These are phyloP conservation scores for Metridium senile DNA, from an alignment of 92 coral and sea anemone species.

Conservation along the genomic window DNA sequence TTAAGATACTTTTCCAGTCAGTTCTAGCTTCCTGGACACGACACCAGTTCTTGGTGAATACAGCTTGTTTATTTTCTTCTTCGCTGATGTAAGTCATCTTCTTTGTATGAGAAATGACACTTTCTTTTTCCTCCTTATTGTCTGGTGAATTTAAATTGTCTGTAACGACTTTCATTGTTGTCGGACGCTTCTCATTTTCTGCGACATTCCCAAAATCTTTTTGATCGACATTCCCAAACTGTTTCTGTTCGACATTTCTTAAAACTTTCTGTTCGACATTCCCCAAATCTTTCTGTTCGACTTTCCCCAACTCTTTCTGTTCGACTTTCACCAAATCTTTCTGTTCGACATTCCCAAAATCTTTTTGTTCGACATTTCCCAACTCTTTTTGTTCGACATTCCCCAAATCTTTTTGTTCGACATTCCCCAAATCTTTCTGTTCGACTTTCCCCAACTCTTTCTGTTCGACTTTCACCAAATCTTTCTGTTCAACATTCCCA, in stretches of 20 bases:
- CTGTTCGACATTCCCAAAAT: background rate
- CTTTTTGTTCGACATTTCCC: background rate
- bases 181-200: background rate
- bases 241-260: background rate
- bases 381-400: too few species aligned
- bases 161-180: too few species aligned
- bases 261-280: background rate
- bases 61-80: background rate
- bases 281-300: background rate
- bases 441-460: too few species aligned
- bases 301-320: background rate
- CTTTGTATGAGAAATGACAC: background rate
- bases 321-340: background rate
- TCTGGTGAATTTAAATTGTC: background rate
- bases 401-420: background rate
- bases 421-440: background rate
- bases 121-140: background rate
- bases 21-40: slow-evolving; percentile 73
- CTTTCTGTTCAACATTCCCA: background rate
- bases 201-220: background rate
- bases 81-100: background rate
- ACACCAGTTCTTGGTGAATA: slow-evolving; percentile 73
- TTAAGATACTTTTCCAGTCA: slow-evolving; percentile 71
- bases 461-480: background rate
- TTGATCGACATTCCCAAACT: too few species aligned